Percentiles rank a stretch among this genome's conserved stretches.
Conservation (phyloP, 2,888 invertebrate genomes). For the Agrypnus murinus region DNA sequence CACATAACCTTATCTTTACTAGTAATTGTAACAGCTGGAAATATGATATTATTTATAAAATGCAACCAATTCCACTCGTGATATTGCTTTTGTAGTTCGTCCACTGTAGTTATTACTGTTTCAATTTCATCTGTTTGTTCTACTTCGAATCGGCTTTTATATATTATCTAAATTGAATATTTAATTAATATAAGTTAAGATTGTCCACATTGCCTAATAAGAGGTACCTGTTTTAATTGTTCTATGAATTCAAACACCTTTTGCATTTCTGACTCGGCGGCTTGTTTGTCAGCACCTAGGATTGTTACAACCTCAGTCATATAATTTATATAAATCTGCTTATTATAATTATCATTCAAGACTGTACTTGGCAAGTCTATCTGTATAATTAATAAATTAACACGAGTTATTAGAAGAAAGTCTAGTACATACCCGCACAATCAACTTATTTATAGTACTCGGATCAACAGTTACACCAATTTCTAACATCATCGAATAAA, state of each 20-base stretch:
- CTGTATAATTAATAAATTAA: not conserved
- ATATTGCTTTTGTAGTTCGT: not conserved
- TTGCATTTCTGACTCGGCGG: conserved; percentile 54
- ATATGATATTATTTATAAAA: no score
- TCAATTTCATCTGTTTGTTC: not conserved
- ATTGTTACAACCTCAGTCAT: conserved; percentile 57
- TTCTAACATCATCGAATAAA: conserved; percentile 56
- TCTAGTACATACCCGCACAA: not conserved
- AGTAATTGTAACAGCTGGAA: no score
- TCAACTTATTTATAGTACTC: not conserved
- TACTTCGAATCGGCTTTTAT: no score
- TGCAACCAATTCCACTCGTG: no score
- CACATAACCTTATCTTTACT: no score
- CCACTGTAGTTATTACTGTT: conserved; percentile 1
- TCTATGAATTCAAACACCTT: conserved; percentile 58
- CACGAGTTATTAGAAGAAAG: no score
- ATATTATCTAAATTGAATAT: no score
- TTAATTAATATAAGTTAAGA: no score
- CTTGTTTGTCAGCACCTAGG: conserved; percentile 55
- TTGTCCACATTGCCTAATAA: no score
- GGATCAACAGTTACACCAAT: conserved; percentile 35
- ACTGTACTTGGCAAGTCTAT: not conserved
- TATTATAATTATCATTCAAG: not conserved
- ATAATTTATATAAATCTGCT: conserved; percentile 21
- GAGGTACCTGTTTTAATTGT: conserved; percentile 56